These are phyloP conservation scores for Anguilla marmorata DNA, from an alignment of 2,797 vertebrate species.

Conservation along the genomic window DNA sequence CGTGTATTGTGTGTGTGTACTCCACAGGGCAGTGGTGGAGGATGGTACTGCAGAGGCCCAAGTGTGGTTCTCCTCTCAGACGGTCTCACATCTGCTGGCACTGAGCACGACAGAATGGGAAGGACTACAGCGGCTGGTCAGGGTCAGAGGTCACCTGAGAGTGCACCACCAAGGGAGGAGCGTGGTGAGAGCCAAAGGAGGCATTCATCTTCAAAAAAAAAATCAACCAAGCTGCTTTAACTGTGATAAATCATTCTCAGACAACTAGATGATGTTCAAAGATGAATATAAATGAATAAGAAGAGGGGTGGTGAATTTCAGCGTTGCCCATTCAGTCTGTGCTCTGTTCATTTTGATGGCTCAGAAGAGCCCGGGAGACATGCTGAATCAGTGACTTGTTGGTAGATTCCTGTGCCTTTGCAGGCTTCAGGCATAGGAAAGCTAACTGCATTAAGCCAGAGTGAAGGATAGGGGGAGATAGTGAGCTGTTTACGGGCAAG, in stretches of 20 bases:
- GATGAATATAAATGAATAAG: not conserved
- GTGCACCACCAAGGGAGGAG: slow-evolving; percentile 54
- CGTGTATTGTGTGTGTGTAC: slow-evolving; percentile 31
- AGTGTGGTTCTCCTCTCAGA: slow-evolving; percentile 58
- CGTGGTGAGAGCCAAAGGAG: slow-evolving; percentile 50
- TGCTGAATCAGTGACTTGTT: not conserved
- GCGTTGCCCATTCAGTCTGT: not conserved
- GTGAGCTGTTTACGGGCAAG: not conserved
- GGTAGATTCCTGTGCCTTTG: not conserved
- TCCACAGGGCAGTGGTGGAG: slow-evolving; percentile 62
- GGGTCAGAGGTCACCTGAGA: slow-evolving; percentile 63
- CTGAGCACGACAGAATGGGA: slow-evolving; percentile 66
- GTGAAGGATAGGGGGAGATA: not conserved
- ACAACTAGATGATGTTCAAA: not conserved
- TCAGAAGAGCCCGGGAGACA: not conserved
- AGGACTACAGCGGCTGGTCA: slow-evolving; percentile 67
- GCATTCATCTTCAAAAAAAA: not conserved
- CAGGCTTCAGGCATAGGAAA: not conserved
- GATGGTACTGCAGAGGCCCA: slow-evolving; percentile 72
- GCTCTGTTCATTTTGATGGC: not conserved
- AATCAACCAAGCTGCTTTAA: not conserved
- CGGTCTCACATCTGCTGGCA: slow-evolving; percentile 59
- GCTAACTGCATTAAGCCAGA: not conserved
- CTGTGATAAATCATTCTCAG: not conserved
- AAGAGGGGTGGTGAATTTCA: not conserved